Evolutionary conservation across 1,140 invertebrate genomes (phyloP).

Genomic region (Ceratosolen fusciceps): DNA sequence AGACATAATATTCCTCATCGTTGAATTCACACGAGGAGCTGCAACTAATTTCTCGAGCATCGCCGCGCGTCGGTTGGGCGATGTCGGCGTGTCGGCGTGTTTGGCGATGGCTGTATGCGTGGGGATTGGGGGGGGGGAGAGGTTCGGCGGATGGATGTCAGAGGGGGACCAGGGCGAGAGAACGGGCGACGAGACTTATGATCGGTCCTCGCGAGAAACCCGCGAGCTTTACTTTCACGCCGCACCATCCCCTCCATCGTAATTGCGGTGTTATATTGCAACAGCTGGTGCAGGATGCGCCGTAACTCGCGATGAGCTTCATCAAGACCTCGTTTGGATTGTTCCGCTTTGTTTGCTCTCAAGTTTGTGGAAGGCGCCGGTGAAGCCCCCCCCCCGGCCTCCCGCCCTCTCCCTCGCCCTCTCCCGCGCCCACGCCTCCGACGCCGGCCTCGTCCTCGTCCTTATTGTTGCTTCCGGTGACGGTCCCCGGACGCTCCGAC

Average conservation of each 20-base stretch:
- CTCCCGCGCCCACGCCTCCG: too few relatives aligned
- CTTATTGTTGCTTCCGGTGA: not conserved
- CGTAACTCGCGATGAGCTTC: not conserved
- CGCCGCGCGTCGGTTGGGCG: too few relatives aligned
- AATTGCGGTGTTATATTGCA: conserved; percentile 20
- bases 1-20: not conserved
- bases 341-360: conserved; percentile 14
- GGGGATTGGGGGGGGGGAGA: not conserved
- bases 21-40: conserved; percentile 6
- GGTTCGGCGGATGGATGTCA: too few relatives aligned
- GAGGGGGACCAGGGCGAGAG: not conserved
- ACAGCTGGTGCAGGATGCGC: conserved; percentile 10
- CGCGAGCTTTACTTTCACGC: conserved; percentile 13
- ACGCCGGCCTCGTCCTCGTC: not conserved
- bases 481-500: not conserved
- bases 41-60: conserved; percentile 8
- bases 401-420: too few relatives aligned
- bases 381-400: too few relatives aligned
- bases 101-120: too few relatives aligned
- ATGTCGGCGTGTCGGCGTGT: too few relatives aligned
- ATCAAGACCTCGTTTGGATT: conserved; percentile 28
- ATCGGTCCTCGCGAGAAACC: not conserved
- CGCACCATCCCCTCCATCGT: not conserved
- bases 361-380: conserved; percentile 4
- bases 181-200: not conserved